Percentiles rank a stretch among this genome's conserved stretches.
Evolutionary conservation across 2,113 vertebrate genomes (phyloP).

Genomic region (Lycocorax pyrrhopterus): DNA sequence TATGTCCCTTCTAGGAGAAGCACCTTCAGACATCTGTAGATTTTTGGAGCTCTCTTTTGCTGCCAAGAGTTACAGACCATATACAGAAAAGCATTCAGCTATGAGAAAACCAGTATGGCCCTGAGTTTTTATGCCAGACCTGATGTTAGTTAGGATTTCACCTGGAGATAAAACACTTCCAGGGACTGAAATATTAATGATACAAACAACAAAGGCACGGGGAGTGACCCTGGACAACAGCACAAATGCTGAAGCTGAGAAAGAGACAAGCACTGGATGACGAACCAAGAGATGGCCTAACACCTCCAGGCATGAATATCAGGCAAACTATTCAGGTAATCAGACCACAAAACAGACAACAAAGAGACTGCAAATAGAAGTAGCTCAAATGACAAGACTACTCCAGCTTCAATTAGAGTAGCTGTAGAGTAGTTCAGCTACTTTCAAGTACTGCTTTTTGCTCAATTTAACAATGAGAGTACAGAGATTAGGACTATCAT

Average conservation of each 20-base stretch:
- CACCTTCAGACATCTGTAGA: background rate
- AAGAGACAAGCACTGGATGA: background rate
- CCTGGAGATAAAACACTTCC: background rate
- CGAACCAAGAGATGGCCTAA: background rate
- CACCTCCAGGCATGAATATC: background rate
- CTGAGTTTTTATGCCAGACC: background rate
- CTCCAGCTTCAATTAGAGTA: background rate
- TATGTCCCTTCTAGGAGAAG: background rate
- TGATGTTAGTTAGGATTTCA: background rate
- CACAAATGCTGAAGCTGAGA: rapidly evolving
- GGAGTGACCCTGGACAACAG: background rate
- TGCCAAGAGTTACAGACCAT: background rate
- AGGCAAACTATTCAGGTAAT: background rate
- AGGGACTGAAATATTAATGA: background rate
- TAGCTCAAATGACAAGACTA: background rate
- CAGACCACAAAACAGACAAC: background rate
- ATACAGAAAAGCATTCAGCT: background rate
- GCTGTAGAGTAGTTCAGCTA: background rate
- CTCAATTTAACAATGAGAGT: background rate
- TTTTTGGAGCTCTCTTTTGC: background rate
- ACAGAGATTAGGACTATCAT: background rate
- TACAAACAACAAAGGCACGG: background rate
- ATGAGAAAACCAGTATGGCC: background rate
- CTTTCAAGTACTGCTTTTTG: background rate
- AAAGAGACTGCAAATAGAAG: background rate